Evolutionary conservation across 2,888 invertebrate genomes (phyloP).

Genomic region (Nycteola revayana): DNA sequence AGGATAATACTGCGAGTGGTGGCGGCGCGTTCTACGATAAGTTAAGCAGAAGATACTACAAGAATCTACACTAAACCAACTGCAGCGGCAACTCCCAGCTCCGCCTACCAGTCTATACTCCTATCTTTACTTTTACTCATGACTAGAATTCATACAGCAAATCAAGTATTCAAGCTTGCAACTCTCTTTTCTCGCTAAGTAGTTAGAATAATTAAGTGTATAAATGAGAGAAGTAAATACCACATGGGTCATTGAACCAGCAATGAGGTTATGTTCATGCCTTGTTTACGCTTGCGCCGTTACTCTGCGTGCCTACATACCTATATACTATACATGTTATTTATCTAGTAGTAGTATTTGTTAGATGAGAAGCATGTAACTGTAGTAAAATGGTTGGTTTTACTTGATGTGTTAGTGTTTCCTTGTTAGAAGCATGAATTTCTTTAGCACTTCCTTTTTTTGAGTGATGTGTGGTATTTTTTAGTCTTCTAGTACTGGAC

Average conservation of each 20-base stretch:
- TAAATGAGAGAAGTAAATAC: conserved; percentile 37
- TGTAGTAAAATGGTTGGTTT: too few species aligned
- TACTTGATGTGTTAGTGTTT: too few species aligned
- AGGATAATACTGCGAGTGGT: conserved; percentile 92
- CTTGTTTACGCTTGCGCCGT: conserved; percentile 43
- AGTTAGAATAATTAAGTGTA: conserved; percentile 17
- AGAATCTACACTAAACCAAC: too few species aligned
- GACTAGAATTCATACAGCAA: conserved; percentile 4
- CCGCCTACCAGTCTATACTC: too few species aligned
- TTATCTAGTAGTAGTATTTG: too few species aligned
- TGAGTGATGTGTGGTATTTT: too few species aligned
- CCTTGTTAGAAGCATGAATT: too few species aligned
- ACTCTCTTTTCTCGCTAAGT: conserved; percentile 11
- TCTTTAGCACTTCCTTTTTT: too few species aligned
- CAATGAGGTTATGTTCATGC: conserved; percentile 52
- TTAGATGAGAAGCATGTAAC: too few species aligned
- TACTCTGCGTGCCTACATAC: conserved; percentile 10
- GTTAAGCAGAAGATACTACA: not conserved
- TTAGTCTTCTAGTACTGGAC: too few species aligned
- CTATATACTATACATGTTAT: too few species aligned
- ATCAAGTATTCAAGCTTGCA: conserved; percentile 1
- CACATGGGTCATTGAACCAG: conserved; percentile 67
- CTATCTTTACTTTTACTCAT: not conserved
- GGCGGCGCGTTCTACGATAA: conserved; percentile 39
- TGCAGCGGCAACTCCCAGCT: too few species aligned